These are phyloP conservation scores for Zaprionus lachaisei DNA, from an alignment of 1,140 invertebrate genomes.

Conservation along the genomic window DNA sequence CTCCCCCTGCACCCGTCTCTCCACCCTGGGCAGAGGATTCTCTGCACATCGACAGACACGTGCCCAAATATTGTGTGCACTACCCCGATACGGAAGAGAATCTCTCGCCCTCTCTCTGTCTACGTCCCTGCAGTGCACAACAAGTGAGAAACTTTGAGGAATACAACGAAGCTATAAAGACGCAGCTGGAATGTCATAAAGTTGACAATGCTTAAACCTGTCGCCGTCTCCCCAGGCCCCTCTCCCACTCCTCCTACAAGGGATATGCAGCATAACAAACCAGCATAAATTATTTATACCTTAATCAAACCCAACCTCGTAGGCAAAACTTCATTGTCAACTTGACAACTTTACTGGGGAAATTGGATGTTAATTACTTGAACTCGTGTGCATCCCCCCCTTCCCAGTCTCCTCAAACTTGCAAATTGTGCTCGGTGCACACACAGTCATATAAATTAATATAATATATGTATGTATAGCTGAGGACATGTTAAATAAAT, in stretches of 20 bases:
- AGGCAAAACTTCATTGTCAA: constrained; percentile 67
- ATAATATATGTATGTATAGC: constrained; percentile 13
- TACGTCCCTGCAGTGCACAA: constrained; percentile 41
- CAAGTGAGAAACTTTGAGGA: constrained; percentile 49
- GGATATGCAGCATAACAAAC: constrained; percentile 45
- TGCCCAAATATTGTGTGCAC: constrained; percentile 9
- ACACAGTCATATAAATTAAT: constrained; percentile 8
- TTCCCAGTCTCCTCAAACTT: neutral
- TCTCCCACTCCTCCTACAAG: neutral
- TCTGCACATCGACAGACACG: constrained; percentile 12
- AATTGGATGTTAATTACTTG: constrained; percentile 74
- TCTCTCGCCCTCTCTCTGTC: constrained; percentile 4
- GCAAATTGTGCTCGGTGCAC: constrained; percentile 19
- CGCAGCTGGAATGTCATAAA: constrained; percentile 68
- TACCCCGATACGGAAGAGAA: constrained; percentile 27
- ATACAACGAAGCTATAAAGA: constrained; percentile 52
- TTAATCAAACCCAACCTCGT: constrained; percentile 63
- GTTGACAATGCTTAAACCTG: constrained; percentile 69
- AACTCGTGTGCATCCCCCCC: constrained; percentile 47
- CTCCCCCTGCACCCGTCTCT: neutral
- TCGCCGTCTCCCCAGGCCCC: constrained; percentile 9
- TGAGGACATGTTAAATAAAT: constrained; percentile 14
- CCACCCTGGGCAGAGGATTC: neutral
- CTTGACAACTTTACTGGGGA: constrained; percentile 61
- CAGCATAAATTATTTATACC: constrained; percentile 74